Conservation (phyloP, 2,888 invertebrate genomes). For the Druceiella hillmani region DNA sequence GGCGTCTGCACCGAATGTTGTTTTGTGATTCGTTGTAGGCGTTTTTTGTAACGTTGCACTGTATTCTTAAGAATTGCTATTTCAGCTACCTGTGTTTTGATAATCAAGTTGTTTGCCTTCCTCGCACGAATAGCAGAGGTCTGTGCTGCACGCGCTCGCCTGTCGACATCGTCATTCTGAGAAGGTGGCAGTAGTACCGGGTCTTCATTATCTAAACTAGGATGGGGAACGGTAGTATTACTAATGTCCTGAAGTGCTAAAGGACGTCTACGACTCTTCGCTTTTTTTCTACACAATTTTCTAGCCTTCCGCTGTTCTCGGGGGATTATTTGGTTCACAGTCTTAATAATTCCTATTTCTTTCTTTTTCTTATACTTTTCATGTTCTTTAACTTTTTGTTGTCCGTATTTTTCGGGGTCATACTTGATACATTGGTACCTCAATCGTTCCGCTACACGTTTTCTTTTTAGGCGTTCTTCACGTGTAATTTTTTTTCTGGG, state of each 20-base stretch:
- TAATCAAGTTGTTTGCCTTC: conserved; percentile 15
- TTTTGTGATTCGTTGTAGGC: conserved; percentile 12
- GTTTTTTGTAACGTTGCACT: conserved; percentile 13
- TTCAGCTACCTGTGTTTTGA: conserved; percentile 11
- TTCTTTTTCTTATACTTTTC: neutral
- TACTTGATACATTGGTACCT: conserved; percentile 10
- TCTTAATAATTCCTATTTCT: conserved; percentile 2
- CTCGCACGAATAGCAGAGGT: conserved; percentile 7
- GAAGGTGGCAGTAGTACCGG: conserved; percentile 13
- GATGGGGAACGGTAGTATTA: conserved; percentile 2
- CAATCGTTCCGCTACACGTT: conserved; percentile 9
- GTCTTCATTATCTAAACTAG: conserved; percentile 9
- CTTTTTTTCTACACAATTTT: conserved; percentile 20
- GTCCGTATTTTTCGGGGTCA: neutral
- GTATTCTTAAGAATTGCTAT: conserved; percentile 14
- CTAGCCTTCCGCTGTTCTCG: conserved; percentile 16
- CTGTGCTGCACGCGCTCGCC: conserved; percentile 13
- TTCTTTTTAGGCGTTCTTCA: conserved; percentile 2
- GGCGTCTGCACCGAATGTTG: conserved; percentile 11
- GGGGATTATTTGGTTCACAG: conserved; percentile 18
- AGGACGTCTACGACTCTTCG: conserved; percentile 18
- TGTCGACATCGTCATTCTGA: conserved; percentile 12
- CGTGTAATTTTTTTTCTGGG: neutral
- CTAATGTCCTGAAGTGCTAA: conserved; percentile 16
- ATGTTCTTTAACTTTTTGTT: no score